Percentiles rank a stretch among this genome's conserved stretches.
phyloP scores from a whole-genome alignment of 64 coral and sea anemone species.

The Acropora yongei region DNA sequence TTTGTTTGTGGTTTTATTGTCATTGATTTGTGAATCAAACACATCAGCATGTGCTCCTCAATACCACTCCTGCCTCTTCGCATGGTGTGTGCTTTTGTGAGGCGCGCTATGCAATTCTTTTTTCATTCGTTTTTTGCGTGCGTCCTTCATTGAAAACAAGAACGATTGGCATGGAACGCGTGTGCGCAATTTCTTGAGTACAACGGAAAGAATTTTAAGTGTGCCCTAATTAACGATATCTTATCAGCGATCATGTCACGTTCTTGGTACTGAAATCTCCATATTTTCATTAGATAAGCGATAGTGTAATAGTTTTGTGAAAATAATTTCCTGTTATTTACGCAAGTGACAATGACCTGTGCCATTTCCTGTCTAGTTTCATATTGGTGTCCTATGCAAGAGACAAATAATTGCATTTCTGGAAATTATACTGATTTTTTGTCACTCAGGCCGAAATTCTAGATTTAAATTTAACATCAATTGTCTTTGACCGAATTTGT shows the following conservation, averaged over 20 bases:
- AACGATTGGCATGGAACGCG: conserved; percentile 18
- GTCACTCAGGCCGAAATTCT: neutral
- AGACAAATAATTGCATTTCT: neutral
- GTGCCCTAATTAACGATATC: neutral
- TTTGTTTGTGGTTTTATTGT: conserved; percentile 64
- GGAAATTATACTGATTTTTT: conserved; percentile 2
- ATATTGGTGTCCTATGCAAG: neutral
- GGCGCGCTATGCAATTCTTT: neutral
- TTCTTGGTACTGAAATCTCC: conserved; percentile 10
- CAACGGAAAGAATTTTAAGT: conserved; percentile 9
- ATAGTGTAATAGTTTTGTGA: neutral
- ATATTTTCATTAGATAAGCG: conserved; percentile 17
- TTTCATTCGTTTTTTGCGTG: neutral
- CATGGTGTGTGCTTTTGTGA: conserved; percentile 27
- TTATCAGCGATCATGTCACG: neutral
- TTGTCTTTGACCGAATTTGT: neutral
- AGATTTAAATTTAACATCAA: neutral
- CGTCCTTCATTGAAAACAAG: neutral
- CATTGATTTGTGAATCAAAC: conserved; percentile 8
- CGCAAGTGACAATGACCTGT: conserved; percentile 3
- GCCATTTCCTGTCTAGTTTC: conserved; percentile 38
- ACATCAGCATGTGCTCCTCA: conserved; percentile 19
- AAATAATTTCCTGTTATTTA: conserved; percentile 21
- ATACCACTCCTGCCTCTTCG: neutral
- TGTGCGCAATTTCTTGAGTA: neutral